phyloP scores from a whole-genome alignment of 64 coral and sea anemone genomes.

The Dendronephthya gigantea region DNA sequence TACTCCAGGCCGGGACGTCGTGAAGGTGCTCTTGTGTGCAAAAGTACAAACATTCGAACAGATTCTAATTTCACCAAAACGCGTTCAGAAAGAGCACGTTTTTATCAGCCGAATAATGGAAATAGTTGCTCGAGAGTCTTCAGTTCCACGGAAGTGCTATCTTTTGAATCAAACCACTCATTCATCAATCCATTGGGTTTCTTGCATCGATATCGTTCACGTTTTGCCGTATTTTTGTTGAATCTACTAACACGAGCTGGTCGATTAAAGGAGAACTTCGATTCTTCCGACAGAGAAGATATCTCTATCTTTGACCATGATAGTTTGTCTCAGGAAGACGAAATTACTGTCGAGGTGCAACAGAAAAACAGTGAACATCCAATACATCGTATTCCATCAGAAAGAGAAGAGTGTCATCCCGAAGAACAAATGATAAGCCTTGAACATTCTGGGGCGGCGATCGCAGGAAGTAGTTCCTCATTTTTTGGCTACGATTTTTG shows the following conservation, averaged over 20 bases:
- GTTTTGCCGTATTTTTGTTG: not conserved
- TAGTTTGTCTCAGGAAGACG: not conserved
- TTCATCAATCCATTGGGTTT: not conserved
- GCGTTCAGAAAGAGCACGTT: not conserved
- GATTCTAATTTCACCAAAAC: not conserved
- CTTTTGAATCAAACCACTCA: not conserved
- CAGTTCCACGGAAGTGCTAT: not conserved
- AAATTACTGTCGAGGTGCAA: not conserved
- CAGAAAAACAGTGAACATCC: not conserved
- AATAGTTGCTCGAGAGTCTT: not conserved
- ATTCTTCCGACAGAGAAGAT: not conserved
- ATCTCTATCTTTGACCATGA: not conserved
- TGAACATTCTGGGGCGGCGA: not conserved
- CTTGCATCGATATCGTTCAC: not conserved
- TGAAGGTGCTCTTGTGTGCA: not conserved
- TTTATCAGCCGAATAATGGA: not conserved
- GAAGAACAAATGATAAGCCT: not conserved
- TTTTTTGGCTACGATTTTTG: not conserved
- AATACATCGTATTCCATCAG: not conserved
- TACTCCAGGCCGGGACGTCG: not conserved
- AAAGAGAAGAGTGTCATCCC: not conserved
- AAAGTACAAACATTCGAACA: not conserved
- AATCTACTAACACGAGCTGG: not conserved
- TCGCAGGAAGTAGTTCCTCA: not conserved
- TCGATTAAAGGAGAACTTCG: not conserved